Conservation (phyloP, 2,797 vertebrate genomes). For the Capromys pilorides region DNA sequence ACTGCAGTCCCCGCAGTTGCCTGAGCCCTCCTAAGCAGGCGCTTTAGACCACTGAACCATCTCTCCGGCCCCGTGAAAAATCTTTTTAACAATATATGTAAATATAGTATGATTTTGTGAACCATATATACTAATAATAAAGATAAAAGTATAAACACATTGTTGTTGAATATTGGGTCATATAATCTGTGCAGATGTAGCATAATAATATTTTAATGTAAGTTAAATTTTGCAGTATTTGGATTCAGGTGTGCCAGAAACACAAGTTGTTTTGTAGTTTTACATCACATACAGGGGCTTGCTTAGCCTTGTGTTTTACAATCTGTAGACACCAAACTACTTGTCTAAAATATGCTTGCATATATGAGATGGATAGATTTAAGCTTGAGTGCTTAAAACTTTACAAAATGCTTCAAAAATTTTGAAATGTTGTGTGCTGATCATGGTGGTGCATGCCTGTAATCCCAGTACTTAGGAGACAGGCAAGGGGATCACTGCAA, state of each 20-base stretch:
- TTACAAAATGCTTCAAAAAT: slow-evolving; percentile 30
- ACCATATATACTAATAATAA: slow-evolving; percentile 52
- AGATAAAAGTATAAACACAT: slow-evolving; percentile 30
- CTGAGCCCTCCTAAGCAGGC: too few species aligned
- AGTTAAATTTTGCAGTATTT: slow-evolving; percentile 52
- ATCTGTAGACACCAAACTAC: not conserved
- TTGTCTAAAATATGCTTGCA: slow-evolving; percentile 6
- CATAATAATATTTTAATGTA: slow-evolving; percentile 47
- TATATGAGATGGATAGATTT: slow-evolving; percentile 38
- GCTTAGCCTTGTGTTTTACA: not conserved
- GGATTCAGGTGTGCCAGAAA: slow-evolving; percentile 27
- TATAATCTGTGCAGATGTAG: slow-evolving; percentile 6
- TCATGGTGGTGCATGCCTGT: not conserved
- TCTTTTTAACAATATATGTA: slow-evolving; percentile 54
- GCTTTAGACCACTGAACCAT: too few species aligned
- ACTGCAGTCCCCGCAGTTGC: too few species aligned
- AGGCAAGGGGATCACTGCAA: not conserved
- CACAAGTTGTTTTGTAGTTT: slow-evolving; percentile 31
- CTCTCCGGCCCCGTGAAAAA: too few species aligned
- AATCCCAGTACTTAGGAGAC: not conserved
- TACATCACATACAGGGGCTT: slow-evolving; percentile 25
- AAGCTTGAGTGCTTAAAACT: slow-evolving; percentile 45
- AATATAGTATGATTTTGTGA: slow-evolving; percentile 18
- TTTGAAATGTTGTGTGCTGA: not conserved
- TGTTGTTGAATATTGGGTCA: slow-evolving; percentile 17